Evolutionary conservation across 2,888 invertebrate genomes (phyloP), one percentile per base, ranked within the genome.

Genomic region (Caenorhabditis japonica): DNA sequence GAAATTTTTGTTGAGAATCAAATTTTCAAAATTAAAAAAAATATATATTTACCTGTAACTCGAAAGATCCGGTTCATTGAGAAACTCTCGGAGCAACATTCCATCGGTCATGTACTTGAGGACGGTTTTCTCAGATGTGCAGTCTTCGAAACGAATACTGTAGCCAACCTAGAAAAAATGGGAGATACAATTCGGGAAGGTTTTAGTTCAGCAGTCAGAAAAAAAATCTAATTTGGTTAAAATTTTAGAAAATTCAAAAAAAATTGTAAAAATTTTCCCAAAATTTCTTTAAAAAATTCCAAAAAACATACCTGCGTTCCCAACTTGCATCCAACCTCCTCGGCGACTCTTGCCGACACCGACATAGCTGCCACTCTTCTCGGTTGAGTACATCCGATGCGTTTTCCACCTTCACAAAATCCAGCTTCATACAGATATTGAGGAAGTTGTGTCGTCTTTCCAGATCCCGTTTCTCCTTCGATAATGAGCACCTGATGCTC

Each of bases 81-180:
- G 91, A 88, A 99, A 99, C 90, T 99, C 99, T 85, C 99, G 90
- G 79, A 99, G 93, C 43, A 99, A 89, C 87, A 97, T 99, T 85
- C 99, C 99, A 89, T 99, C 99, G 30, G 99, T 99, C 97, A 99
- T 97, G 88, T 99, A 99, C 89, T 99, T 99, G 51, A 99, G 92
- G 19, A 94, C 91, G 7, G 99, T 99, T 80, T 96, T 91, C 88
- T 97, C 97, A 3, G 96, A 96, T 0, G 97, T 97, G 88, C 97
- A 99, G 88, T 99, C 99, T 90, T 99, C 99, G 90, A 99, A 99
- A 83, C 99, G 91, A 85, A 99, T 99, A 81, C 91, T 91, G 88
- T 92, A 92, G 13, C 92, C 92, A 52, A 92, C 91, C 90, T 91
- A n/a, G 81, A 53, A 83, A 74, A 36, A 43, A 21, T 4, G 8